phyloP scores from a whole-genome alignment of 2,888 invertebrate species.

The Drosophila diplacantha region DNA sequence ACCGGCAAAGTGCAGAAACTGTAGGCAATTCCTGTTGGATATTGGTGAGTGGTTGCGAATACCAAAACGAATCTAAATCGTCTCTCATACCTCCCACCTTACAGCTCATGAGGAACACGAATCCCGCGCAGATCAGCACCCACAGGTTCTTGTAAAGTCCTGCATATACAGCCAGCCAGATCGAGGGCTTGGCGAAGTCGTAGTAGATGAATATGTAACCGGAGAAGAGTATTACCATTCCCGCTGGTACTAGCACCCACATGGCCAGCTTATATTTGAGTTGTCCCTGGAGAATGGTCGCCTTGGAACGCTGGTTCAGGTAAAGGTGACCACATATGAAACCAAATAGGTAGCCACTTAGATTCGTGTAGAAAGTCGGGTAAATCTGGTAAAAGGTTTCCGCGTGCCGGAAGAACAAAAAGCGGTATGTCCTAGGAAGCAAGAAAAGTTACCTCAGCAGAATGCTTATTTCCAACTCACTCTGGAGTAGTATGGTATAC shows the following conservation, averaged over 20 bases:
- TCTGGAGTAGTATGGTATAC: constrained; percentile 71
- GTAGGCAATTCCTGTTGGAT: constrained; percentile 61
- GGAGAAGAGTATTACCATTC: constrained; percentile 54
- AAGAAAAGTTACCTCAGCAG: not conserved
- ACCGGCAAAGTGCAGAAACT: constrained; percentile 57
- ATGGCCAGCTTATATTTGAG: constrained; percentile 51
- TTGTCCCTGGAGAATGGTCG: constrained; percentile 29
- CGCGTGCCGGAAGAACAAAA: constrained; percentile 65
- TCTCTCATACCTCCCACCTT: constrained; percentile 74
- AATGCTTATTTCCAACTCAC: constrained; percentile 38
- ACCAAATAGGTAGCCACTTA: constrained; percentile 74
- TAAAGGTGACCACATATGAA: constrained; percentile 66
- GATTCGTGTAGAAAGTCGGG: constrained; percentile 73
- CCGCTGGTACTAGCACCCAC: constrained; percentile 54
- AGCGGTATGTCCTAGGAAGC: constrained; percentile 68
- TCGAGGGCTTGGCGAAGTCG: constrained; percentile 69
- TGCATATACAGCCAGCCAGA: constrained; percentile 77
- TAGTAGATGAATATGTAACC: constrained; percentile 71
- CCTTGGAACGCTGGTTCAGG: constrained; percentile 39
- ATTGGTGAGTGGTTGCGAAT: not conserved
- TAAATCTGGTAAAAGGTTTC: constrained; percentile 68
- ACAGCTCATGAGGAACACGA: constrained; percentile 65
- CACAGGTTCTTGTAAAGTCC: constrained; percentile 76
- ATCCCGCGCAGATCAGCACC: constrained; percentile 70
- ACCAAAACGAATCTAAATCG: not conserved